phyloP scores from a whole-genome alignment of 2,797 vertebrate species.

The Graptemys geographica region DNA sequence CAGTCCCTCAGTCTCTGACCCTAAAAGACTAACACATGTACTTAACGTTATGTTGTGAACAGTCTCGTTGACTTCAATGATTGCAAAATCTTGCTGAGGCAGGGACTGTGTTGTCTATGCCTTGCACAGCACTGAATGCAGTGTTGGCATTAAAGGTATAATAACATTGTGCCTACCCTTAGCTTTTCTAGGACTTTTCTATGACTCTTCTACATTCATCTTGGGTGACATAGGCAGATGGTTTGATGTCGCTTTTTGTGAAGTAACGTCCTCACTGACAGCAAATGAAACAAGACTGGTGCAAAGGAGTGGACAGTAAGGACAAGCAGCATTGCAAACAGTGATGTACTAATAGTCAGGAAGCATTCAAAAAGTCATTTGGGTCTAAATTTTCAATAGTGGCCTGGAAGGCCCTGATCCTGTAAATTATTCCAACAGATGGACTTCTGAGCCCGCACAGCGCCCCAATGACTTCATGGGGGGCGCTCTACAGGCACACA shows the following conservation, averaged over 20 bases:
- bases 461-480: neutral
- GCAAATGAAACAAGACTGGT: neutral
- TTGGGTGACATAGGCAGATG: neutral
- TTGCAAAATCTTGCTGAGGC: neutral
- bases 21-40: neutral
- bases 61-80: neutral
- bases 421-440: neutral
- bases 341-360: neutral
- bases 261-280: neutral
- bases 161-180: neutral
- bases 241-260: neutral
- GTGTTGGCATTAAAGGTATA: neutral
- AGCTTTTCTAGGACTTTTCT: neutral
- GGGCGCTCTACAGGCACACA: neutral
- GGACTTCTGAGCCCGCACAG: neutral
- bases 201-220: neutral
- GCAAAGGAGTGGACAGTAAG: neutral
- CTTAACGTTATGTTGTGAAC: neutral
- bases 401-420: neutral
- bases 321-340: neutral
- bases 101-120: neutral
- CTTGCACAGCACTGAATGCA: neutral
- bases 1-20: fast-evolving
- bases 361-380: conserved; percentile 19
- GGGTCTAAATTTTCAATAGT: neutral